These are phyloP conservation scores for Meloidogyne exigua DNA, from an alignment of 1,140 invertebrate genomes.

Conservation along the genomic window DNA sequence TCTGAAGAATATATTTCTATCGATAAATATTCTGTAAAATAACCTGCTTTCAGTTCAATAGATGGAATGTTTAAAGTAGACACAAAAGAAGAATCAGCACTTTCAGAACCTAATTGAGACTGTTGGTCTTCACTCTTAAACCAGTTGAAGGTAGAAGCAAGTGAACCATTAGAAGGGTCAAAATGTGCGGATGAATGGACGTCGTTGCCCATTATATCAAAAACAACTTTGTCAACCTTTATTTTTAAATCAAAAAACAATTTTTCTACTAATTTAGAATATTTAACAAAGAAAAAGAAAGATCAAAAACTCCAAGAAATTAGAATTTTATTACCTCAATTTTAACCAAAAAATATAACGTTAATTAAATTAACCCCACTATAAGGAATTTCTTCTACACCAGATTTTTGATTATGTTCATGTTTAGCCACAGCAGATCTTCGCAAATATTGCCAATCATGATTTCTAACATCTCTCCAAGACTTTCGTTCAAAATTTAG, in stretches of 20 bases:
- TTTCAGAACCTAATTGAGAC: not conserved
- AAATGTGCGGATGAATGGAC: conserved; percentile 1
- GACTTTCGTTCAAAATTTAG: conserved; percentile 25
- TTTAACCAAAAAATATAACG: no score
- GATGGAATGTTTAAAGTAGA: conserved; percentile 3
- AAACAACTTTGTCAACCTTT: conserved; percentile 30
- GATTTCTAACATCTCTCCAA: conserved; percentile 30
- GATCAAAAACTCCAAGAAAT: no score
- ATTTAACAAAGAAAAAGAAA: no score
- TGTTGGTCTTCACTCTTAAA: not conserved
- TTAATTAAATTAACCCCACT: conserved; percentile 15
- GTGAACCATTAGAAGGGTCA: conserved; percentile 8
- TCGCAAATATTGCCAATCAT: conserved; percentile 33
- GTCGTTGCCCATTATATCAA: conserved; percentile 32
- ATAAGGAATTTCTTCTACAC: conserved; percentile 21
- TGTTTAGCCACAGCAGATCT: conserved; percentile 27
- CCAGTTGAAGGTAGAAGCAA: not conserved
- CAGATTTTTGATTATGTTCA: conserved; percentile 30
- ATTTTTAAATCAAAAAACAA: no score
- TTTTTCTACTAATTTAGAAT: no score
- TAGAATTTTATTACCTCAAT: no score
- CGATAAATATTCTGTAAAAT: no score
- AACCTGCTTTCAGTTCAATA: not conserved
- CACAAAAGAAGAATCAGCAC: not conserved
- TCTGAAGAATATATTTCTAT: not conserved